phyloP scores from a whole-genome alignment of 1,140 invertebrate species.

The Zaprionus camerounensis region DNA sequence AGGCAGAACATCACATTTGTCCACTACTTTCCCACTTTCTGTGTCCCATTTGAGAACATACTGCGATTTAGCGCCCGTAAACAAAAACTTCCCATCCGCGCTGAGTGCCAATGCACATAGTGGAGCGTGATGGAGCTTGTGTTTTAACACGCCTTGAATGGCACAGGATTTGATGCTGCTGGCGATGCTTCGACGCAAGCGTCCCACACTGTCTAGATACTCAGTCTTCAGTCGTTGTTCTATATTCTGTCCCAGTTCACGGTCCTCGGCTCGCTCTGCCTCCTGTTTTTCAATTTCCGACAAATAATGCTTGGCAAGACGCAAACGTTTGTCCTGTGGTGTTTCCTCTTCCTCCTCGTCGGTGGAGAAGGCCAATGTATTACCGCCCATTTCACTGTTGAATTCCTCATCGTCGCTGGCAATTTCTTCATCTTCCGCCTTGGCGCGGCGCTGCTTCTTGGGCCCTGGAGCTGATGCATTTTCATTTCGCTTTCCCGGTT shows the following conservation, averaged over 20 bases:
- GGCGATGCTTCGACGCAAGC: constrained; percentile 90
- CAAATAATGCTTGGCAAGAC: constrained; percentile 95
- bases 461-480: constrained; percentile 46
- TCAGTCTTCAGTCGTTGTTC: constrained; percentile 91
- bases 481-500: constrained; percentile 57
- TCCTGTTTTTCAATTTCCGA: constrained; percentile 94
- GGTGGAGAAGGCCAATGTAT: constrained; percentile 85
- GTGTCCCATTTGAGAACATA: constrained; percentile 93
- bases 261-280: constrained; percentile 88
- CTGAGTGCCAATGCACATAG: constrained; percentile 94
- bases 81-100: constrained; percentile 90
- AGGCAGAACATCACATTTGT: constrained; percentile 78
- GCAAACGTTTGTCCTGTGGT: constrained; percentile 94
- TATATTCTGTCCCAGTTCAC: constrained; percentile 89
- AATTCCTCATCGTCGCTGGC: constrained; percentile 85
- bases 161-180: constrained; percentile 86
- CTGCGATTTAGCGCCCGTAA: constrained; percentile 95
- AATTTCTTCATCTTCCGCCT: constrained; percentile 85
- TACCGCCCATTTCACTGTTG: constrained; percentile 84
- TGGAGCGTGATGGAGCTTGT: constrained; percentile 90
- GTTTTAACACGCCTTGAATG: constrained; percentile 86
- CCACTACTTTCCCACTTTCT: constrained; percentile 78
- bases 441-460: constrained; percentile 64
- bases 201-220: constrained; percentile 93
- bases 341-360: constrained; percentile 91